Evolutionary conservation across 1,140 invertebrate species (phyloP).

Genomic region (Brachionus angularis): DNA sequence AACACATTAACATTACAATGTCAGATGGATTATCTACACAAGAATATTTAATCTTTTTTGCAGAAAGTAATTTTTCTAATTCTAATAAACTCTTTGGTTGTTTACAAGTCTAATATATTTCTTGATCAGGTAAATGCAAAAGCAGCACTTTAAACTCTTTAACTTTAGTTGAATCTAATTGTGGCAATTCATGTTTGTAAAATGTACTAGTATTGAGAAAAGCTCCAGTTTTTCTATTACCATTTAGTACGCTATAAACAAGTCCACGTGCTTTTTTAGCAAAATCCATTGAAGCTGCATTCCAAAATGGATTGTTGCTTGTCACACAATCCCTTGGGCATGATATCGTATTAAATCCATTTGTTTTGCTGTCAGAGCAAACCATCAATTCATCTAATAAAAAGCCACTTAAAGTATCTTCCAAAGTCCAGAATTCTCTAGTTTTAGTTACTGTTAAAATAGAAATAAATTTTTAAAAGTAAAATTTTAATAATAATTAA

Average conservation of each 20-base stretch:
- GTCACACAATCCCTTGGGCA: conserved; percentile 14
- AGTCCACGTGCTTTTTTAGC: not conserved
- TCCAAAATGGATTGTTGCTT: conserved; percentile 15
- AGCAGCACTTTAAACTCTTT: conserved; percentile 21
- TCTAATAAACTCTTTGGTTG: not conserved
- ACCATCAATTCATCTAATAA: conserved; percentile 1
- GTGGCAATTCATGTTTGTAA: not conserved
- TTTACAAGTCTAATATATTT: conserved; percentile 6
- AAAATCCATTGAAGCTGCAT: conserved; percentile 19
- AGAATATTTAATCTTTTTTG: not conserved
- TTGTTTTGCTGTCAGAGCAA: conserved; percentile 1
- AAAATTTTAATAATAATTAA: too few species aligned
- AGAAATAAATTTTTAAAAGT: not conserved
- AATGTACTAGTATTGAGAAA: not conserved
- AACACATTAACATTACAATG: too few species aligned
- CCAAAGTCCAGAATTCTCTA: conserved; percentile 17
- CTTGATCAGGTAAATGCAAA: not conserved
- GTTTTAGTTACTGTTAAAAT: not conserved
- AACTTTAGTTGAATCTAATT: not conserved
- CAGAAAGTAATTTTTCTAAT: not conserved
- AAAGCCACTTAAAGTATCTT: conserved; percentile 12
- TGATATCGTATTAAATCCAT: not conserved
- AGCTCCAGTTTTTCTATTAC: not conserved
- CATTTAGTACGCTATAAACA: conserved; percentile 11
- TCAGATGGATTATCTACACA: conserved; percentile 11